phyloP scores from a whole-genome alignment of 2,797 vertebrate species.

The Chelon auratus region DNA sequence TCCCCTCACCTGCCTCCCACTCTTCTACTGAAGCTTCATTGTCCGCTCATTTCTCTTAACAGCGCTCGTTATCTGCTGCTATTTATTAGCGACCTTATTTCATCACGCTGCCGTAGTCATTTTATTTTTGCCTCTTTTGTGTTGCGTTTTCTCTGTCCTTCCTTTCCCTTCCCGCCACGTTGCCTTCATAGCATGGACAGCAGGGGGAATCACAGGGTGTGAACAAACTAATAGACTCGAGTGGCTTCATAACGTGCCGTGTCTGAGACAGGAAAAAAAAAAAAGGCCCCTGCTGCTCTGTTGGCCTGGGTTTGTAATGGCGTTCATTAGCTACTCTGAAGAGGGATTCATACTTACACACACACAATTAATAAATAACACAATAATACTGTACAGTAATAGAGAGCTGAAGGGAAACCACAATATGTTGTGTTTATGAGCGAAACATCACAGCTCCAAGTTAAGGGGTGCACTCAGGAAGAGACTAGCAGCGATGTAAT shows the following conservation, averaged over 20 bases:
- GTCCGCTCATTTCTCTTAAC: constrained; percentile 35
- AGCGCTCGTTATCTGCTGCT: constrained; percentile 37
- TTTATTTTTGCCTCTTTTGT: constrained; percentile 28
- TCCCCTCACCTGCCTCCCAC: constrained; percentile 27
- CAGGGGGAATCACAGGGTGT: constrained; percentile 58
- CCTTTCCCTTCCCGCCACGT: constrained; percentile 25
- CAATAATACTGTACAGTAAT: background rate
- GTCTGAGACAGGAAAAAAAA: constrained; percentile 34
- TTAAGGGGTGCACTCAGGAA: no score
- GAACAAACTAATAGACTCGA: constrained; percentile 70
- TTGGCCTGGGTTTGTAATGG: constrained; percentile 72
- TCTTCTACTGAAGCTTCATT: constrained; percentile 2
- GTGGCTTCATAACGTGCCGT: constrained; percentile 49
- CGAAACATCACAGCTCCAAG: background rate
- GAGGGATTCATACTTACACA: constrained; percentile 73
- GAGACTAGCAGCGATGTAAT: no score
- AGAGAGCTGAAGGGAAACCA: constrained; percentile 1
- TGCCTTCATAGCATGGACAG: constrained; percentile 35
- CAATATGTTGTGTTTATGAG: background rate
- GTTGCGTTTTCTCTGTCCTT: constrained; percentile 6
- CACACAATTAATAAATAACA: constrained; percentile 20
- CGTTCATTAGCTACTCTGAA: constrained; percentile 81
- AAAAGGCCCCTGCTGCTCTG: constrained; percentile 62
- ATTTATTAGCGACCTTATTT: constrained; percentile 52
- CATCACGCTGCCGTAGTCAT: constrained; percentile 29